These are phyloP conservation scores for Cuculus canorus DNA, from an alignment of 2,797 vertebrate species.

Conservation along the genomic window DNA sequence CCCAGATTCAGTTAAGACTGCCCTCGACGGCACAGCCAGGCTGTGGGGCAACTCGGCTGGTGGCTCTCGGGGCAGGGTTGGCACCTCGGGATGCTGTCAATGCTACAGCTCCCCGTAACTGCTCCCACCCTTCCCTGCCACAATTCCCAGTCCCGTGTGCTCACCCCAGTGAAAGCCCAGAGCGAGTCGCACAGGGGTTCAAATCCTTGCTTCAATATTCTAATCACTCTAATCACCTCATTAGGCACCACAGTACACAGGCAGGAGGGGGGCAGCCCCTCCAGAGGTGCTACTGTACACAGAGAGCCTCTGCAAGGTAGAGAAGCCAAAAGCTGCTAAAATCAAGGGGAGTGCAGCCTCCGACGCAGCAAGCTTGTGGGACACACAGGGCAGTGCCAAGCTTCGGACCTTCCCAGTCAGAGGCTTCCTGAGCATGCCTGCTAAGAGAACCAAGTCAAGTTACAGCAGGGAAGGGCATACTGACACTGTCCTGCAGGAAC, in stretches of 20 bases:
- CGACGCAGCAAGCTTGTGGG: background rate
- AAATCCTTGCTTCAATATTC: background rate
- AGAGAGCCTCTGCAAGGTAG: background rate
- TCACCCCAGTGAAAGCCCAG: fast-evolving
- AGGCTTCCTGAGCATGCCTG: background rate
- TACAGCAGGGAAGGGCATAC: background rate
- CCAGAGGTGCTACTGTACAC: background rate
- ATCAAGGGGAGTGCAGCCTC: background rate
- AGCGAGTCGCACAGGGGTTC: background rate
- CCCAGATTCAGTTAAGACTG: background rate
- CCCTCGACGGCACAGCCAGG: background rate
- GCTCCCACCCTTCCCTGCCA: background rate
- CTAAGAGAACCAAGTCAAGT: background rate
- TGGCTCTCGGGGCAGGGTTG: too few species aligned
- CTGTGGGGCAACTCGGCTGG: too few species aligned
- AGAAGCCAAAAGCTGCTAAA: background rate
- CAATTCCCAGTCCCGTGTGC: fast-evolving
- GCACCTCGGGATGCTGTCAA: too few species aligned
- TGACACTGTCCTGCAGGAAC: background rate
- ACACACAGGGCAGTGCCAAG: background rate
- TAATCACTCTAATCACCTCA: background rate
- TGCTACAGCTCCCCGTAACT: background rate
- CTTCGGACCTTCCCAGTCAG: background rate
- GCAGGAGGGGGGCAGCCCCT: background rate
- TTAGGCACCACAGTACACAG: background rate